Evolutionary conservation across 2,797 vertebrate species (phyloP).

Genomic region (Geotrypetes seraphini): DNA sequence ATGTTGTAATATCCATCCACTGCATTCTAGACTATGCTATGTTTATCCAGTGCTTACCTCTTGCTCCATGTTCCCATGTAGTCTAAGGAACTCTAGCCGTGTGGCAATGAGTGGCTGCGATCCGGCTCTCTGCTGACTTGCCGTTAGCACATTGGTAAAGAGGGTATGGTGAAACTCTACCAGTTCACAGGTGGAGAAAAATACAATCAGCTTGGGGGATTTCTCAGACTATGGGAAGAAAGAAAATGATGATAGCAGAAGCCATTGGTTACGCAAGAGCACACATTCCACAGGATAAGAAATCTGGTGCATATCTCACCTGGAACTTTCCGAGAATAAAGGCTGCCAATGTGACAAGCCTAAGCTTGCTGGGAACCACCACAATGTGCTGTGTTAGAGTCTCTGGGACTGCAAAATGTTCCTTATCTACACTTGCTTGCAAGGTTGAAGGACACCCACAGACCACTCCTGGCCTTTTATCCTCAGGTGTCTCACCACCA

Average conservation of each 20-base stretch:
- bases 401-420: slow-evolving; percentile 72
- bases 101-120: slow-evolving; percentile 11
- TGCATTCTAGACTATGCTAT: no score
- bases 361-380: slow-evolving; percentile 82
- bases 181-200: slow-evolving; percentile 65
- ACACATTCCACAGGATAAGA: no score
- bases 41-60: no score
- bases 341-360: slow-evolving; percentile 79
- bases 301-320: no score
- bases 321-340: slow-evolving; percentile 82
- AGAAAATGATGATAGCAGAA: not conserved
- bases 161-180: slow-evolving; percentile 59
- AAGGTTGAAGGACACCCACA: not conserved
- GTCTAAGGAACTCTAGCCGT: slow-evolving; percentile 54
- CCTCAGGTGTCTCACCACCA: not conserved
- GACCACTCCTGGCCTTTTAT: not conserved
- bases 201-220: slow-evolving; percentile 57
- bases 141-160: slow-evolving; percentile 41
- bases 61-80: slow-evolving; percentile 87
- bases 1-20: no score
- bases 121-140: no score
- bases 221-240: slow-evolving; percentile 40
- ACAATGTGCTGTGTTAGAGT: slow-evolving; percentile 68
- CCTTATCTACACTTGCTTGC: slow-evolving; percentile 2
- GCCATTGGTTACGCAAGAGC: no score